Evolutionary conservation across 1,140 invertebrate species (phyloP).

Genomic region (Proctacanthus coquilletti): DNA sequence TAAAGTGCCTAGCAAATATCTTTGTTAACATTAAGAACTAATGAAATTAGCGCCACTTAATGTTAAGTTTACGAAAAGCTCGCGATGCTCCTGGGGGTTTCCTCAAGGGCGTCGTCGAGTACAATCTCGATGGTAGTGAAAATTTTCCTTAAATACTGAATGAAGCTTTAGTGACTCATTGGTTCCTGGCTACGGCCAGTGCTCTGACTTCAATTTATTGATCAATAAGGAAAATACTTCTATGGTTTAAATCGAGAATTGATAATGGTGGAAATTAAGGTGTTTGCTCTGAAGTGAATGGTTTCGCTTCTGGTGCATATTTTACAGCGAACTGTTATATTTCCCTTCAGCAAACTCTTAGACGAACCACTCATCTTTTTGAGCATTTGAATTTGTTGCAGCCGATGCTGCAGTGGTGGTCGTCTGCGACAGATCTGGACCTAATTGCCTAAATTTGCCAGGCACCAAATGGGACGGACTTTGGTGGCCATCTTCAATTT

Average conservation of each 20-base stretch:
- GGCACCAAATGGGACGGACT: slow-evolving; percentile 33
- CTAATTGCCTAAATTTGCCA: slow-evolving; percentile 31
- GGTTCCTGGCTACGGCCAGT: background rate
- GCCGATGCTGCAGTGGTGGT: slow-evolving; percentile 7
- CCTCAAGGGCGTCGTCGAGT: background rate
- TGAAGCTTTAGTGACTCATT: too few relatives aligned
- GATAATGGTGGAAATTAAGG: background rate
- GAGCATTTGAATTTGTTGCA: slow-evolving; percentile 22
- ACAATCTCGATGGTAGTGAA: too few relatives aligned
- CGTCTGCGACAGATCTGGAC: slow-evolving; percentile 30
- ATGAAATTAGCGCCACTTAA: slow-evolving; percentile 12
- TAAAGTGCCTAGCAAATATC: slow-evolving; percentile 31
- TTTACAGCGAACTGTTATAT: background rate
- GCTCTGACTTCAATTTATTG: background rate
- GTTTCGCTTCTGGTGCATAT: background rate
- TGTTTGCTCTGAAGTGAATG: background rate
- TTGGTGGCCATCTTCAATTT: slow-evolving; percentile 32
- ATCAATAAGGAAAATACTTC: background rate
- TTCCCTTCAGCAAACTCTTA: slow-evolving; percentile 16
- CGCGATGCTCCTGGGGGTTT: slow-evolving; percentile 1
- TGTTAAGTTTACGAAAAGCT: background rate
- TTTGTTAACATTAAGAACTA: slow-evolving; percentile 21
- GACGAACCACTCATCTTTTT: slow-evolving; percentile 57
- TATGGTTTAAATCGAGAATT: background rate
- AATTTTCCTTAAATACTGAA: too few relatives aligned